A percentile compares a stretch with the other conserved stretches of the same genome.
These are phyloP conservation scores for Palythoa caribaeorum DNA, from an alignment of 92 coral and sea anemone species.

Conservation along the genomic window DNA sequence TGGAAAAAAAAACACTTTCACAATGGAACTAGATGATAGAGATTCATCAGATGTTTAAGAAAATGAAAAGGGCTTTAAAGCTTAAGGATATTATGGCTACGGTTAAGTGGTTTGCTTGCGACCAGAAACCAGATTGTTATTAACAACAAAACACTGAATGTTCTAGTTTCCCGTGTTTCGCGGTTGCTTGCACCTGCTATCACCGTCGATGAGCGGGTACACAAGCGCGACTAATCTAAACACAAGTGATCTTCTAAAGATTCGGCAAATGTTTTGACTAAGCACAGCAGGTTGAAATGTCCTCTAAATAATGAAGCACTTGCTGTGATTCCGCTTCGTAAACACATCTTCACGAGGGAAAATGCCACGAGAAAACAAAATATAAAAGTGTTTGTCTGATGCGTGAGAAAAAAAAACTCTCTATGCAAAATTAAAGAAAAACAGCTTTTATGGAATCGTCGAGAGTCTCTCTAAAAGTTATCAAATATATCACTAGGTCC, in stretches of 20 bases:
- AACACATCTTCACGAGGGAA: background rate
- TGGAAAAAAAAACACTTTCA: background rate
- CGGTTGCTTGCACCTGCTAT: background rate
- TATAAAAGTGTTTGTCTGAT: background rate
- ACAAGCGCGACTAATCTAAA: background rate
- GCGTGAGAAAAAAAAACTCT: background rate
- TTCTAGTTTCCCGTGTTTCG: background rate
- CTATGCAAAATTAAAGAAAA: too few species aligned
- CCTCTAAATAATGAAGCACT: background rate
- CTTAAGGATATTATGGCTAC: slow-evolving; percentile 1
- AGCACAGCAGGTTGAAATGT: slow-evolving; percentile 1
- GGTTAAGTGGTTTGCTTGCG: background rate
- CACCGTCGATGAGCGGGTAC: background rate
- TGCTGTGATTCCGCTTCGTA: background rate
- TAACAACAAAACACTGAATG: slow-evolving; percentile 3
- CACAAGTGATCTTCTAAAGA: background rate
- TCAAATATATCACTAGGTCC: too few species aligned
- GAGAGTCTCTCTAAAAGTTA: too few species aligned
- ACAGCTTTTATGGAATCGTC: too few species aligned
- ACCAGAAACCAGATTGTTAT: background rate
- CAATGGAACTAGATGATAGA: background rate
- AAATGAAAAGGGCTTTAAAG: background rate
- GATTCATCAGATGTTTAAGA: background rate
- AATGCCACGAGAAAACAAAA: background rate
- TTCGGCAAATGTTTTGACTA: background rate